Percentiles rank a stretch among this genome's conserved stretches.
Conservation (phyloP, 2,797 vertebrate genomes). For the Paguma larvata region DNA sequence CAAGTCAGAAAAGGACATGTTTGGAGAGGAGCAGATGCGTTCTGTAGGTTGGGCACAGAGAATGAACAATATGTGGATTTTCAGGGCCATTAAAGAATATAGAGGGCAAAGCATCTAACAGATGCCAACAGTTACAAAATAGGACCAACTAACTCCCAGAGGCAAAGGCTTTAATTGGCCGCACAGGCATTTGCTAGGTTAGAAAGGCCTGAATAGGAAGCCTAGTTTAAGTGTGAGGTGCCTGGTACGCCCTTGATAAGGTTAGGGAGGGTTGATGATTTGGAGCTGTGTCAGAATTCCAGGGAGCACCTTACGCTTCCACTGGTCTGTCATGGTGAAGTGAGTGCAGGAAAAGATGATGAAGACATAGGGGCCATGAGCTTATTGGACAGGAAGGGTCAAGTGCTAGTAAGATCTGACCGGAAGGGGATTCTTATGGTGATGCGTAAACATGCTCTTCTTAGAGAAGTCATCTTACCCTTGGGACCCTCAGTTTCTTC, state of each 20-base stretch:
- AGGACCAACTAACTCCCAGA: background rate
- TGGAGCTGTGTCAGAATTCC: slow-evolving; percentile 22
- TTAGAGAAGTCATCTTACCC: slow-evolving; percentile 12
- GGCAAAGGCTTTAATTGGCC: background rate
- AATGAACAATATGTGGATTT: slow-evolving; percentile 29
- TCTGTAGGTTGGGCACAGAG: slow-evolving; percentile 32
- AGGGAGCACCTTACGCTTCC: background rate
- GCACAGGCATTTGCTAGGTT: background rate
- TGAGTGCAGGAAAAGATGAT: background rate
- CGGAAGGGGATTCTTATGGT: background rate
- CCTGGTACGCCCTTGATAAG: background rate
- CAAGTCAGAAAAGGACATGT: background rate
- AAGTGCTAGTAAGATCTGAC: slow-evolving; percentile 10
- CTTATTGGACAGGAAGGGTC: background rate
- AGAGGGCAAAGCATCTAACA: background rate
- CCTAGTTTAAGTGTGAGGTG: background rate
- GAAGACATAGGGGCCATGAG: background rate
- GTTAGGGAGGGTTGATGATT: background rate
- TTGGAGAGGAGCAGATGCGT: background rate
- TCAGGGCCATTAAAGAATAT: background rate
- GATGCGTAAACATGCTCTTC: slow-evolving; percentile 1
- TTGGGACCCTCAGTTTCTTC: background rate
- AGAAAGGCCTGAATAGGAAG: background rate
- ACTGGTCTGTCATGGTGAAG: background rate
- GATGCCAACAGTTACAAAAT: slow-evolving; percentile 27